phyloP scores from a whole-genome alignment of 2,888 invertebrate species.

The Andrena bucephala region DNA sequence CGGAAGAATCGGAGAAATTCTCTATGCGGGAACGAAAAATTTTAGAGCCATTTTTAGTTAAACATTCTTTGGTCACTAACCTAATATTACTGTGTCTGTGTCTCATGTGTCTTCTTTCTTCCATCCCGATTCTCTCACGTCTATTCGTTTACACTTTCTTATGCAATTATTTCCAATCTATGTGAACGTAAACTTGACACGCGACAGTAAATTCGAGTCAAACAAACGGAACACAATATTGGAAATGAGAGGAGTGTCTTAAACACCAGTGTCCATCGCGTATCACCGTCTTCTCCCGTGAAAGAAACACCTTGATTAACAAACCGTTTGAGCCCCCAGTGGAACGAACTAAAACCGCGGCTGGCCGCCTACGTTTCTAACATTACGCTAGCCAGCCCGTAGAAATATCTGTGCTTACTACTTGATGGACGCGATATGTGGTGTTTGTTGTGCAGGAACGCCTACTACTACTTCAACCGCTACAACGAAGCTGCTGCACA shows the following conservation, averaged over 20 bases:
- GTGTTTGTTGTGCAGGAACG: constrained; percentile 83
- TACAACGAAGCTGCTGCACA: constrained; percentile 82
- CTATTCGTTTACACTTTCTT: not conserved
- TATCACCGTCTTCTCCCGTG: not conserved
- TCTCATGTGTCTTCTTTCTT: not conserved
- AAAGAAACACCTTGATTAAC: not conserved
- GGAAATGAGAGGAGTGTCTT: no score
- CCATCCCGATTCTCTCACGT: not conserved
- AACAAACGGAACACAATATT: no score
- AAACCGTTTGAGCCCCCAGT: not conserved
- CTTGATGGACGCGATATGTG: constrained; percentile 82
- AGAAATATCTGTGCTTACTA: constrained; percentile 73
- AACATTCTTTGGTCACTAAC: not conserved
- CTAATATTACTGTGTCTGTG: no score
- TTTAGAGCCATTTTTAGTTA: no score
- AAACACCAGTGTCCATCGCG: not conserved
- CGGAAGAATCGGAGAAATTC: not conserved
- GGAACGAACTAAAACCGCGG: constrained; percentile 13
- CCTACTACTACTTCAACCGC: constrained; percentile 81
- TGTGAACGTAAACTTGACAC: no score
- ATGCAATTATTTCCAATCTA: not conserved
- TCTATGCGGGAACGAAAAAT: no score
- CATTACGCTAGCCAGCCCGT: constrained; percentile 54
- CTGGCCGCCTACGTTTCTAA: constrained; percentile 21
- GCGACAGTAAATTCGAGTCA: no score